Conservation (phyloP, 2,888 invertebrate species). For the Germaria angustata region DNA sequence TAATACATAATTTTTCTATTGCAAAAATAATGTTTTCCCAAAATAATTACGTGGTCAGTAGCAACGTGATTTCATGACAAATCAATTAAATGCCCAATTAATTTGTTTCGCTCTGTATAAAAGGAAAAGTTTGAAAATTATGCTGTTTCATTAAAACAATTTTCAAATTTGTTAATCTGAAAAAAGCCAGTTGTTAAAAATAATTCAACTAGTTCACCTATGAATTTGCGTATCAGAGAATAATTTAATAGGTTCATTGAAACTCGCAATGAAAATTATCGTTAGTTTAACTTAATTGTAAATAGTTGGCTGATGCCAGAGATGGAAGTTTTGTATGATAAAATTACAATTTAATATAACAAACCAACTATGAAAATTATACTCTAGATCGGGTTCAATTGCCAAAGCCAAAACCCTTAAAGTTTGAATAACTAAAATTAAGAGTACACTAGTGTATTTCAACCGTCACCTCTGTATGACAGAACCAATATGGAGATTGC, state of each 20-base stretch:
- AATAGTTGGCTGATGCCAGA: neutral
- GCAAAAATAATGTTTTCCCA: too few relatives aligned
- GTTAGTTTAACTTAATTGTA: neutral
- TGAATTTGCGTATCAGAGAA: conserved; percentile 12
- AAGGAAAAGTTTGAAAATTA: neutral
- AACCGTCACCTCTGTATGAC: too few relatives aligned
- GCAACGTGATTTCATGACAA: neutral
- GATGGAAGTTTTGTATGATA: neutral
- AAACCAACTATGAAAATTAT: too few relatives aligned
- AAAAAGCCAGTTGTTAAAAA: neutral
- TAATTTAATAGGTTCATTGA: conserved; percentile 43
- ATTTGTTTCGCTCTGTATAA: conserved; percentile 16
- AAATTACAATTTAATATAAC: too few relatives aligned
- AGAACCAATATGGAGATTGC: too few relatives aligned
- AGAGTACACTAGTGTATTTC: too few relatives aligned
- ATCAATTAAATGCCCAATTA: neutral
- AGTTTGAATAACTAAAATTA: too few relatives aligned
- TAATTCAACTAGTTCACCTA: neutral
- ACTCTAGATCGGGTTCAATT: too few relatives aligned
- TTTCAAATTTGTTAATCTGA: neutral
- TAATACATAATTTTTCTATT: neutral
- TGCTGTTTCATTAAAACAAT: conserved; percentile 3
- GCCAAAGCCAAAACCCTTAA: too few relatives aligned
- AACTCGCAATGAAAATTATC: conserved; percentile 40
- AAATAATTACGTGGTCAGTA: too few relatives aligned